Conservation (phyloP, 2,888 invertebrate species). For the Arrhopalites spinosus region DNA sequence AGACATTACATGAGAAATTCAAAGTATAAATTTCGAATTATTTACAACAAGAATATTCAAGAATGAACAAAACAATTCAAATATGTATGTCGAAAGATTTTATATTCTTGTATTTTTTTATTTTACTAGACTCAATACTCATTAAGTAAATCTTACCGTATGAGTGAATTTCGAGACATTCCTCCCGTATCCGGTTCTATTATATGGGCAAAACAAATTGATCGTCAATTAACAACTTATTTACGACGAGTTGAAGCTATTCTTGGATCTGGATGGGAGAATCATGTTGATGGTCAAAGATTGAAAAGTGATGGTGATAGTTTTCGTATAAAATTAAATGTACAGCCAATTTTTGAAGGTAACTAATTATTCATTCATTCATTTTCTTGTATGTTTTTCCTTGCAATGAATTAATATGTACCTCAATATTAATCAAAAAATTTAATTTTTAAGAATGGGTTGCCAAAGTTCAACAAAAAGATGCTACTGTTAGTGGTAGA, state of each 20-base stretch:
- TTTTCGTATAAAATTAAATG: constrained; percentile 93
- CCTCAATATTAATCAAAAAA: no score
- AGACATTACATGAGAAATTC: constrained; percentile 95
- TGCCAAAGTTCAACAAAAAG: constrained; percentile 88
- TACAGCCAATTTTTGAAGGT: constrained; percentile 97
- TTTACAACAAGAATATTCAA: no score
- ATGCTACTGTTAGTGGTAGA: constrained; percentile 89
- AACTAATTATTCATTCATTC: no score
- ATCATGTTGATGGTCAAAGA: constrained; percentile 95
- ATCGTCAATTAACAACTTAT: constrained; percentile 94
- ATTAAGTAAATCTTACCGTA: constrained; percentile 88
- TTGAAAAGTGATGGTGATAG: constrained; percentile 97
- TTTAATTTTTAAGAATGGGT: no score
- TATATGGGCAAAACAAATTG: constrained; percentile 98
- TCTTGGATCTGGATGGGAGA: constrained; percentile 87
- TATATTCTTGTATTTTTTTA: not conserved
- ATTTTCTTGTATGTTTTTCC: no score
- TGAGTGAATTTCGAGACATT: constrained; percentile 89
- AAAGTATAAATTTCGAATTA: constrained; percentile 72
- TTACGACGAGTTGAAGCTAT: constrained; percentile 97
- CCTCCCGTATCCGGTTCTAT: constrained; percentile 98
- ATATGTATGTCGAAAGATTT: not conserved
- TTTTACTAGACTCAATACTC: constrained; percentile 82
- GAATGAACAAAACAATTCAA: no score
- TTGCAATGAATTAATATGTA: no score